Evolutionary conservation across 2,113 vertebrate genomes (phyloP), one percentile per base, ranked within the genome.

Genomic region (Nibea coibor): DNA sequence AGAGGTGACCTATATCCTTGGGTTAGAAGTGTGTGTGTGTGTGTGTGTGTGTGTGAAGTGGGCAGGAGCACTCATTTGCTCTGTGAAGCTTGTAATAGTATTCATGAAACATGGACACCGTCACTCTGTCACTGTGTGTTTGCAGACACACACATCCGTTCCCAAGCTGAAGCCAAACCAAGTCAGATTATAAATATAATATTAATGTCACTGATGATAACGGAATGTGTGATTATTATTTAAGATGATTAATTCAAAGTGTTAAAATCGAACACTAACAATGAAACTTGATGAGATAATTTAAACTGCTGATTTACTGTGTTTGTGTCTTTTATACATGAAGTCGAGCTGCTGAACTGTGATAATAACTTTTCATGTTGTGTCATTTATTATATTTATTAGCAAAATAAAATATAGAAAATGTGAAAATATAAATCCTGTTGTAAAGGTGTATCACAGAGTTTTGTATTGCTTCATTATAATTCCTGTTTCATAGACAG

Each of bases 11-110:
- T 89, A 91, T 86, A 91, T 87, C 89, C 88, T 80, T 82, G 74
- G 91, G 89, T 91, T 81, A 85, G 74, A 69, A 15, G 43, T 43
- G 31, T 61, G 62, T 63, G 28, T 61, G 58, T 62, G 58, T n/a
- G 62, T 68, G 70, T 80, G 66, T 57, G 75, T 68, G 83, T 85
- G 87, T 79, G 87, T 87, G 80, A 83, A 86, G 80, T 88, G 89
- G 78, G 78, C 74, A 79, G 73, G 20, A 43, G 79, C 79, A 4
- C 87, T 93, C 83, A 81, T 89, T 91, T 92, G 88, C 73, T 91
- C 84, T 80, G 86, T 91, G 85, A 91, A 90, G 83, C 90, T 77
- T 92, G 90, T 90, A 91, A 94, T 93, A 83, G 89, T 88, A 91
- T 94, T 92, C 92, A 93, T 93, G 91, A 85, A 88, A 91, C 87